Evolutionary conservation across 2,797 vertebrate species (phyloP).

Genomic region (Xenopus petersii): DNA sequence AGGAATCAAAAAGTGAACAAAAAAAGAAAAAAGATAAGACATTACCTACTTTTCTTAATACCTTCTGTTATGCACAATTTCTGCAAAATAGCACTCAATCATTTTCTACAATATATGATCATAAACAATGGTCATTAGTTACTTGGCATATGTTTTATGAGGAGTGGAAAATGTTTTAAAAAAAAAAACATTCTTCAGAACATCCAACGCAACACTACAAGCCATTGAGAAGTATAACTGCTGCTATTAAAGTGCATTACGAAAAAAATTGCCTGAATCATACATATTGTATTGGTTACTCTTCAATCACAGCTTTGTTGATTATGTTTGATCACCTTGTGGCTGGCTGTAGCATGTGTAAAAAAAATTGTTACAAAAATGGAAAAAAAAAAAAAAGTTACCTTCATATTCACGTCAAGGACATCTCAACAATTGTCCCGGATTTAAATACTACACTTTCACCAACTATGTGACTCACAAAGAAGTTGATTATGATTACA

Average conservation of each 20-base stretch:
- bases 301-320: conserved; percentile 83
- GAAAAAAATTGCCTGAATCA: conserved; percentile 56
- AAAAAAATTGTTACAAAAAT: conserved; percentile 57
- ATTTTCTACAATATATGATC: conserved; percentile 4
- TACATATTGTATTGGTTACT: conserved; percentile 74
- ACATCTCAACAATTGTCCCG: conserved; percentile 60
- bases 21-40: not conserved
- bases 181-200: conserved; percentile 61
- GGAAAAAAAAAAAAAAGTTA: conserved; percentile 17
- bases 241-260: conserved; percentile 55
- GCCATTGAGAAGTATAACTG: conserved; percentile 46
- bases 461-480: conserved; percentile 48
- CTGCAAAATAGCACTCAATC: conserved; percentile 7
- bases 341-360: conserved; percentile 96
- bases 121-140: conserved; percentile 54
- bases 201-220: conserved; percentile 36
- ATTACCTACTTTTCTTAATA: conserved; percentile 22
- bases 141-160: conserved; percentile 72
- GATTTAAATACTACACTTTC: conserved; percentile 61
- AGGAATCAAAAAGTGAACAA: conserved; percentile 35
- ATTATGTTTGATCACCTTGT: conserved; percentile 82
- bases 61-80: conserved; percentile 28
- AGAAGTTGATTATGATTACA: conserved; percentile 76
- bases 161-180: conserved; percentile 64
- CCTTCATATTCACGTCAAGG: conserved; percentile 69